A percentile compares a stretch with the other conserved stretches of the same genome.
Evolutionary conservation across 2,113 vertebrate species (phyloP).

Genomic region (Diphyllodes magnificus): DNA sequence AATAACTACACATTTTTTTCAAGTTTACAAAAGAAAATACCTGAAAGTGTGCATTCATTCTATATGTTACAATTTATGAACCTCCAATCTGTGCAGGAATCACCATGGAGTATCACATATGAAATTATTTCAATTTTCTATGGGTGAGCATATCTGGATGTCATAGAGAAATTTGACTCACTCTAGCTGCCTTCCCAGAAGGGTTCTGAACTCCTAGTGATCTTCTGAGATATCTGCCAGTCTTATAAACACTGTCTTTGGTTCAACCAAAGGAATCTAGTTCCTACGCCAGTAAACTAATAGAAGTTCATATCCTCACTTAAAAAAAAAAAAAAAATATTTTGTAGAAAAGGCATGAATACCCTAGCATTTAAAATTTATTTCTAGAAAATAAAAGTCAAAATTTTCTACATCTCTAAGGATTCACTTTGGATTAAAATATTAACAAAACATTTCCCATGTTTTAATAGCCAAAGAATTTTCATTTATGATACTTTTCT

Average conservation of each 20-base stretch:
- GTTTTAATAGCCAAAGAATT: neutral
- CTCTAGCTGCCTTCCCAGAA: neutral
- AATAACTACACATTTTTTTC: neutral
- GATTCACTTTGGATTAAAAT: neutral
- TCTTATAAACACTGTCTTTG: neutral
- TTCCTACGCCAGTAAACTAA: neutral
- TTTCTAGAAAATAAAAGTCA: neutral
- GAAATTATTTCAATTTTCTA: neutral
- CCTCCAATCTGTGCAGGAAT: neutral
- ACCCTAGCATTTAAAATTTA: neutral
- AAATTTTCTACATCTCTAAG: neutral
- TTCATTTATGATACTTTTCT: neutral
- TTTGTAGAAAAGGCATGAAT: neutral
- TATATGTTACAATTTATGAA: neutral
- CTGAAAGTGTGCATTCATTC: neutral
- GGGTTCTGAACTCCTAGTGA: neutral
- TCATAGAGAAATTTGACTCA: neutral
- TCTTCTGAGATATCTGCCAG: neutral
- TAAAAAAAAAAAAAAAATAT: neutral
- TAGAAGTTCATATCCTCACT: neutral
- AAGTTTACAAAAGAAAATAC: neutral
- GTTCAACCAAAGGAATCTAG: neutral
- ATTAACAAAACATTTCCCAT: neutral
- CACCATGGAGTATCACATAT: neutral
- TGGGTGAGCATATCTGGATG: neutral